A percentile compares a stretch with the other conserved stretches of the same genome.
These are phyloP conservation scores for Incurvaria masculella DNA, from an alignment of 2,888 invertebrate species.

Conservation along the genomic window DNA sequence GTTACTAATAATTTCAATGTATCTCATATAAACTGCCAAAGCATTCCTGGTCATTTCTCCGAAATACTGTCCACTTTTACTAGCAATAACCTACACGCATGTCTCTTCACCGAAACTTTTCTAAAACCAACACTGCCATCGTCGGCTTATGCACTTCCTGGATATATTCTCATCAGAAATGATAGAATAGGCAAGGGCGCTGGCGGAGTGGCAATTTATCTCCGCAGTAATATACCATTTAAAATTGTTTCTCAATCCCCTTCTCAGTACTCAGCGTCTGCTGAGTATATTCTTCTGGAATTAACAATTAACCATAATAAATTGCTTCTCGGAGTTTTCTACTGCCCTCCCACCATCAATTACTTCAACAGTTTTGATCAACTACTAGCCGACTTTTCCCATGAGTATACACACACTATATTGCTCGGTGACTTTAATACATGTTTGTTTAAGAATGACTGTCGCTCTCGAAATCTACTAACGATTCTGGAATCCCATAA, in stretches of 20 bases:
- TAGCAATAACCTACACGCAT: conserved; percentile 2
- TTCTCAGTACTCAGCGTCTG: background rate
- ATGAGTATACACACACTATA: background rate
- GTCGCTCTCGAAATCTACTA: too few species aligned
- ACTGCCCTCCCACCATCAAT: conserved; percentile 3
- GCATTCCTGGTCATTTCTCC: conserved; percentile 4
- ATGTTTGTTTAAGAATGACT: too few species aligned
- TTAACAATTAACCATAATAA: conserved; percentile 6
- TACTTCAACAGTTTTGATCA: conserved; percentile 10
- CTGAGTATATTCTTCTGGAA: conserved; percentile 8
- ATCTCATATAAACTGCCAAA: conserved; percentile 7
- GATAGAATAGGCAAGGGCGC: conserved; percentile 2
- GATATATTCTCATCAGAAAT: conserved; percentile 3
- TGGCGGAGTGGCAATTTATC: conserved; percentile 10
- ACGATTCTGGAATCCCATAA: too few species aligned
- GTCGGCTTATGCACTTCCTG: conserved; percentile 1
- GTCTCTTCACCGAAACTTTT: conserved; percentile 8
- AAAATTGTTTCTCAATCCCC: conserved; percentile 1
- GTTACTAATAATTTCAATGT: conserved; percentile 3
- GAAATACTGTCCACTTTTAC: conserved; percentile 5
- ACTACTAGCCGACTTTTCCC: conserved; percentile 1
- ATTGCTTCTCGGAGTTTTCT: conserved; percentile 8
- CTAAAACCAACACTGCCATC: conserved; percentile 7
- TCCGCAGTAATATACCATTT: conserved; percentile 4
- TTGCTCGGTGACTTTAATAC: conserved; percentile 13